Evolutionary conservation across 2,888 invertebrate species (phyloP), one percentile per base, ranked within the genome.

Genomic region (Stratiomys singularior): DNA sequence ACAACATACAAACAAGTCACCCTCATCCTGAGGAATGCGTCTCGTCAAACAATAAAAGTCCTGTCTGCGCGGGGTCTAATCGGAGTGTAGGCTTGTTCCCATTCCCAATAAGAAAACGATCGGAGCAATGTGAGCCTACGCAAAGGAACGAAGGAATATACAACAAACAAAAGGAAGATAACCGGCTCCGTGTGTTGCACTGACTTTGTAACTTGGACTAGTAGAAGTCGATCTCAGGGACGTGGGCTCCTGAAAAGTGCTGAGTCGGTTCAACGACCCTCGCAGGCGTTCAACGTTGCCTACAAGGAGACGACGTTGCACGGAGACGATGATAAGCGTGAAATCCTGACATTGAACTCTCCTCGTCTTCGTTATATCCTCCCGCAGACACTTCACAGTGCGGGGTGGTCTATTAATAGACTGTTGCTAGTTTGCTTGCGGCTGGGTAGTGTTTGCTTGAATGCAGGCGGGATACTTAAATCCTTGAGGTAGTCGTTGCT

Each of bases 301-400:
- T 13, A 15, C 28, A 72, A 72, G 58, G 72, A 72, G 58, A 72
- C 28, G 58, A 28, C 28, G n/a, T n/a, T n/a, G n/a, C 37, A 52
- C 23, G 11, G 37, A 46, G n/a, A 47, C 46, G 74, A 28, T n/a
- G 67, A 71, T 56, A 47, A 76, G 77, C 46, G 63, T 76, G 63
- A 79, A 79, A 79, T 77, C 79, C 79, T 79, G 79, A 74, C 77
- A 72, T 72, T 77, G 76, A 72, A 77, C 72, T 79, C 64, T 52
- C 74, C 67, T 11, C 23, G 69, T 13, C 27, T 76, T 7, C 21
- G 47, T n/a, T 15, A 25, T 77, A 78, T 78, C 78, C 78, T 79
- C 78, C 30, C 27, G 46, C 37, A 67, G 52, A 30, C 76, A 76
- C 27, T 15, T n/a, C 30, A 52, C 72, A 23, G 74, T n/a, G 71